These are phyloP conservation scores for Calypte anna DNA, from an alignment of 2,113 vertebrate species.

Conservation along the genomic window DNA sequence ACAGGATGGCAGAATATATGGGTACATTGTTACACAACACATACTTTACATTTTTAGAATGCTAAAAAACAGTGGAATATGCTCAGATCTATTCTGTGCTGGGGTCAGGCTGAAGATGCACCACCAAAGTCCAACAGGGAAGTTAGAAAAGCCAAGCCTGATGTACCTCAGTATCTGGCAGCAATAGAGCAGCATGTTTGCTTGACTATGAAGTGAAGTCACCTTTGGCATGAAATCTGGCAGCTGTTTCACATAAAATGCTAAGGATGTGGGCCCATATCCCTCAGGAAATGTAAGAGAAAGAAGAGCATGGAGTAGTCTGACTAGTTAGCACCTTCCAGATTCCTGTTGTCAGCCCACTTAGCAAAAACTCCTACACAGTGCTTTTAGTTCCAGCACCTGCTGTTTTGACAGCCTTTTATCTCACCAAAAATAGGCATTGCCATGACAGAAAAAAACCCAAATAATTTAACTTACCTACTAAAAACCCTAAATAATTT, in stretches of 20 bases:
- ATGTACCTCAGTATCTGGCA: constrained; percentile 32
- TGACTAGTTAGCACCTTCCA: not conserved
- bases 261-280: not conserved
- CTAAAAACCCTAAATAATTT: not conserved
- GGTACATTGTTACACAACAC: not conserved
- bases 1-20: not conserved
- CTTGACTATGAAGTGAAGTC: constrained; percentile 34
- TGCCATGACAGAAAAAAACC: not conserved
- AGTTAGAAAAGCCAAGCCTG: not conserved
- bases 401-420: constrained; percentile 22
- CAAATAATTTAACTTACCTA: not conserved
- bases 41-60: not conserved
- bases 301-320: not conserved
- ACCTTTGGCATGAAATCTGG: constrained; percentile 48
- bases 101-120: not conserved
- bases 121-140: not conserved
- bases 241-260: constrained; percentile 26
- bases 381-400: not conserved
- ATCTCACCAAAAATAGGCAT: not conserved
- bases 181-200: constrained; percentile 2
- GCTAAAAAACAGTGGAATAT: not conserved
- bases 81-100: not conserved
- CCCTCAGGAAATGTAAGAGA: not conserved
- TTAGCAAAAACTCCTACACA: not conserved
- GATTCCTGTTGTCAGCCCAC: not conserved